Base-by-base conservation (phyloP, 2,797 vertebrate species). In the Hippoglossus hippoglossus region DNA sequence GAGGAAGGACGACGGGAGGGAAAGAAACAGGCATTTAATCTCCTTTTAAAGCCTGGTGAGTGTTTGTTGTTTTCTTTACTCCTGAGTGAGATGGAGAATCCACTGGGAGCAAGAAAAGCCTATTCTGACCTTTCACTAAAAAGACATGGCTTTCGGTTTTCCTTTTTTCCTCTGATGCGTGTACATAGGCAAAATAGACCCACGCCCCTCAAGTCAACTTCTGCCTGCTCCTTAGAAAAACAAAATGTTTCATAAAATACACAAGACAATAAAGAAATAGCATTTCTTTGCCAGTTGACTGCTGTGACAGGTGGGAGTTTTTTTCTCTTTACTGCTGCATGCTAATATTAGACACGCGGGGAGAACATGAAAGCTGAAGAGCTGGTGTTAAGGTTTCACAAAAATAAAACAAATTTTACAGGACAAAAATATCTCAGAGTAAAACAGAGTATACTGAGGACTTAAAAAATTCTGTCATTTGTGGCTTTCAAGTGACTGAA, bases 121-220 rank as follows among this genome's bases (percentile, higher is more conserved):
- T 64, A 72, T 68, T 80, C 71, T 86, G 85, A 92, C 89, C 89
- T 92, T 87, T 89, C 4, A 77, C 75, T 76, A 81, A 84, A 90
- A 90, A 84, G 72, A 10, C 50, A 56, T 63, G 68, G 41, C 41
- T 82, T 73, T 80, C 84, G 31, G 47, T 81, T 79, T 49, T 16
- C 53, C 53, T 61, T 70, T 67, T 51, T 72, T 53, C 67, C 52
- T 72, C 39, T 12, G 44, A 61, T 70, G 70, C 63, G 79, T 19
- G 73, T 70, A 73, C 21, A n/a, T 39, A 83, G 46, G 11, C 16
- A 15, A 63, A 72, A 71, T 21, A 79, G 19, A 62, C 39, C 25
- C 19, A 21, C n/a, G 58, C 9, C 25, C 3, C 26, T 15, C 21
- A 9, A 44, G 18, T 39, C 65, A 67, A 66, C 25, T 11, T 25